Evolutionary conservation across 2,113 vertebrate genomes (phyloP), one percentile per base, ranked within the genome.

Genomic region (Ciconia stormi): DNA sequence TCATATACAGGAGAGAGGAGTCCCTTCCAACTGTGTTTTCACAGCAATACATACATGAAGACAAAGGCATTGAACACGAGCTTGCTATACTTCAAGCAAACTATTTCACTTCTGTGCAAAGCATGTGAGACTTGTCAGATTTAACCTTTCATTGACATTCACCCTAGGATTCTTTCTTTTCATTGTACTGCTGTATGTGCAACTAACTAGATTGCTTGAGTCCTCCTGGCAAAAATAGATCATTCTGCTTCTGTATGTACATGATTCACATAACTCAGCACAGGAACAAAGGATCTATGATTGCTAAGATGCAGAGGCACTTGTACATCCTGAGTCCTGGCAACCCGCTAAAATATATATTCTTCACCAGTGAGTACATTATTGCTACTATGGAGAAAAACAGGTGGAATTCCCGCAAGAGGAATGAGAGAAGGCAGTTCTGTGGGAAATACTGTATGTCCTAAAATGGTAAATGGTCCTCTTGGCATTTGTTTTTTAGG

Each of bases 181-280:
- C 59, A 36, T 76, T 84, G 30, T 44, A 40, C 52, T 23, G 25
- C 56, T 84, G 18, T 74, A 55, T 55, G 65, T 78, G 61, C 72
- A 90, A n/a, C 83, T 92, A 94, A 94, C 87, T 58, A 85, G 65
- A 95, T 95, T 93, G 87, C 70, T 71, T 47, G 10, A 71, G 93
- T 79, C 50, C 23, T 86, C n/a, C 36, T 67, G 77, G 76, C 65
- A 94, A 79, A 82, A 93, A 67, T 27, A 82, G 56, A 78, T 81
- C 38, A 55, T 93, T 93, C 81, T 74, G 13, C 66, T 91, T 89
- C 69, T 79, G 9, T 85, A 67, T 32, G 65, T 89, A 81, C 61
- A 84, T 32, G 47, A 79, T 87, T 91, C 63, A 78, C 47, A 44
- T 72, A 93, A 59, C 30, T 82, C 65, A 83, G 69, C 16, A 40